Evolutionary conservation across 1,140 invertebrate species (phyloP), one percentile per base, ranked within the genome.

Genomic region (Meteorus sp.): DNA sequence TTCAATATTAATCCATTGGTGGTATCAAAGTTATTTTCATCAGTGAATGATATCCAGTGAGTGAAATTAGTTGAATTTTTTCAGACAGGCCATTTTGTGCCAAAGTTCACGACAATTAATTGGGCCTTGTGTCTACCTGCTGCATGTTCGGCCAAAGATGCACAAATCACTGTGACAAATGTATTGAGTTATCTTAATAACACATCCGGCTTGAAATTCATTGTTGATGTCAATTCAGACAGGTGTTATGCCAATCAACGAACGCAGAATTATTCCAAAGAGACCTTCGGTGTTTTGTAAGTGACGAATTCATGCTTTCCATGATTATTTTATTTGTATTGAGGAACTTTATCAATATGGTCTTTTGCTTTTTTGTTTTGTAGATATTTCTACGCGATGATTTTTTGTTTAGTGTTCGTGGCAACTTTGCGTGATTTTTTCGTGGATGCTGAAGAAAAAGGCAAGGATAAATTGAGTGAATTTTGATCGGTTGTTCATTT

Each of bases 121-220:
- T 88, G 87, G 87, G 88, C 85, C 6, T 64, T 88, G 4, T 89
- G 88, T 62, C 73, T 89, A 33, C 88, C 88, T 0, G 77, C 84
- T 8, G 78, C 81, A 1, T 89, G 88, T 68, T 78, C 79, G 2
- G 77, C 83, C 2, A 65, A 81, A 13, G 85, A 88, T 60, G 84
- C 86, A 0, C 78, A 84, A 60, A 71, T 74, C 48, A 76, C 85
- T 8, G 63, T 88, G 39, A 79, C 81, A 47, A 77, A 81, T 56
- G 81, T 83, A 19, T 66, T 88, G 33, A 77, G 78, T 3, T 73
- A 80, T 33, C 86, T 86, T 58, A 86, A 87, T 71, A 72, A 73
- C 25, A 80, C 81, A 3, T 76, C 78, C 1, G 85, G 86, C 7
- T 68, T 87, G 17, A 81, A 77, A 60, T 79, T 88, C 41, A 71